Evolutionary conservation across 1,140 invertebrate genomes (phyloP), one percentile per base, ranked within the genome.

Genomic region (Prorops nasuta): DNA sequence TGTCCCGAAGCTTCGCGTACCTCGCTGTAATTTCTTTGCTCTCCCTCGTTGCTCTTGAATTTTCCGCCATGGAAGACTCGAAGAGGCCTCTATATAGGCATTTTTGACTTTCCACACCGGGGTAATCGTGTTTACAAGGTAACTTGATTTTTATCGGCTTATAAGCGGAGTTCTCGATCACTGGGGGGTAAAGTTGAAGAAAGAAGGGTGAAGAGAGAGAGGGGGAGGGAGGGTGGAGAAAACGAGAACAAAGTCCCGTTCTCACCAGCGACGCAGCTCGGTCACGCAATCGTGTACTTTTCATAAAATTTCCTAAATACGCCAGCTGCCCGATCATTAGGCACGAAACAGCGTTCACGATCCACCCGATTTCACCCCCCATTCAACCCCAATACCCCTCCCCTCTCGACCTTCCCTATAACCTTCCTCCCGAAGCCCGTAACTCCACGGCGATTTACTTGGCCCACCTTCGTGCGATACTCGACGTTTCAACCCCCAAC

Each of bases 271-370:
- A 24, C 19, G 19, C 41, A 9, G 32, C n/a, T 15, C 17, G 17
- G 38, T 55, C 53, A 55, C 53, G 53, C 53, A 16, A 56, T 44
- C 38, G 9, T 15, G 40, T 48, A 37, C 24, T 39, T 52, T 52
- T 52, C 38, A 40, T 56, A 43, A 56, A 47, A 44, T 48, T 20
- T 37, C 17, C 44, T 52, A 52, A 56, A 56, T 52, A 39, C 39
- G 9, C 2, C 9, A 3, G n/a, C 16, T 14, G 12, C 34, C 15
- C 20, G 28, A 32, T 44, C 44, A 56, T 56, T 53, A 56, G 18
- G 16, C 49, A 47, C 49, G 44, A 43, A 52, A 47, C 48, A 17
- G 16, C 40, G 8, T 15, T 18, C 14, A 16, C 16, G 10, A 37
- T 35, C 43, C 43, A 28, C 45, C n/a, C n/a, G n/a, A n/a, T n/a